Conservation (phyloP, 2,888 invertebrate genomes). For the Leucozona laternaria region DNA sequence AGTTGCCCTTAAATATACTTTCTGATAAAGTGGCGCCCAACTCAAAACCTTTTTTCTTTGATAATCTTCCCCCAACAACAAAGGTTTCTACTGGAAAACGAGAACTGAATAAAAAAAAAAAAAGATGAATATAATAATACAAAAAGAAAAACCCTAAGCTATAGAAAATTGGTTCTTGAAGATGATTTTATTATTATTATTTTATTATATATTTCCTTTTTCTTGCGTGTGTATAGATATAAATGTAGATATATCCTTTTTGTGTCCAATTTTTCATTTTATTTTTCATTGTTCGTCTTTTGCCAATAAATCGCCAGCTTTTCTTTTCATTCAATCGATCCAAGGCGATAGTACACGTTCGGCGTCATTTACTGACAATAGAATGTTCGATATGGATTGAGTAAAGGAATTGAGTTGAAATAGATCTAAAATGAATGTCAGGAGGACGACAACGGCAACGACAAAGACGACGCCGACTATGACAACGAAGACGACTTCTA, state of each 20-base stretch:
- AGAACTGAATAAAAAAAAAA: slow-evolving; percentile 4
- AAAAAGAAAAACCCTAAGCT: slow-evolving; percentile 45
- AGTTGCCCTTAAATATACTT: slow-evolving; percentile 41
- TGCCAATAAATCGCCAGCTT: slow-evolving; percentile 73
- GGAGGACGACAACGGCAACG: slow-evolving; percentile 10
- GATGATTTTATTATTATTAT: slow-evolving; percentile 71
- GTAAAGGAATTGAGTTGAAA: slow-evolving; percentile 10
- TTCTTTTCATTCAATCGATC: slow-evolving; percentile 74
- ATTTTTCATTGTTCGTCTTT: slow-evolving; percentile 49
- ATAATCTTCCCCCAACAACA: neutral
- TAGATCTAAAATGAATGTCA: slow-evolving; percentile 40
- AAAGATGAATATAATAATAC: slow-evolving; percentile 7
- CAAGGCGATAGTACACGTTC: slow-evolving; percentile 53
- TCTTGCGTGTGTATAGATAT: slow-evolving; percentile 6
- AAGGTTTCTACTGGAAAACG: neutral
- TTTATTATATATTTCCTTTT: slow-evolving; percentile 31
- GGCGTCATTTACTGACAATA: slow-evolving; percentile 46
- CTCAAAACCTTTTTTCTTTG: slow-evolving; percentile 8
- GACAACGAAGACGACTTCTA: slow-evolving; percentile 3
- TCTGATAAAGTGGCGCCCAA: slow-evolving; percentile 51
- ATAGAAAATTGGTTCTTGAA: slow-evolving; percentile 72
- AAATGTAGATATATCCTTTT: slow-evolving; percentile 31
- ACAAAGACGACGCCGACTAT: neutral
- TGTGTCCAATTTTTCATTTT: slow-evolving; percentile 45
- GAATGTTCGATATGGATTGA: slow-evolving; percentile 2